A percentile compares a stretch with the other conserved stretches of the same genome.
These are phyloP conservation scores for Dasypogon diadema DNA, from an alignment of 2,888 invertebrate genomes.

Conservation along the genomic window DNA sequence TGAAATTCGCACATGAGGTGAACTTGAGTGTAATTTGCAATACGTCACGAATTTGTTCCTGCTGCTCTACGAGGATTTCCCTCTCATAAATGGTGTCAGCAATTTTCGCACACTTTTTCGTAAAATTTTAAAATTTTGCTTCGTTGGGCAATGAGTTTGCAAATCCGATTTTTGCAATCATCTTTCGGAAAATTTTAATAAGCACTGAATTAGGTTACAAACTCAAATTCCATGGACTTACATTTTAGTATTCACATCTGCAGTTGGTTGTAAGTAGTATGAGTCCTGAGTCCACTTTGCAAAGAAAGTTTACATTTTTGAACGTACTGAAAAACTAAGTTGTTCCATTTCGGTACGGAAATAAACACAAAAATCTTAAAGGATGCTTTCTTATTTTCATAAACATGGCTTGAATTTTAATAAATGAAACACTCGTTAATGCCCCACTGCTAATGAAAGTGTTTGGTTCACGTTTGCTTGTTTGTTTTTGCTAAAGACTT, in stretches of 20 bases:
- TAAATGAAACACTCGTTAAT: conserved; percentile 30
- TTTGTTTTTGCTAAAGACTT: conserved; percentile 21
- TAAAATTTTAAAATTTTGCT: no score
- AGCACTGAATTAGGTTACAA: neutral
- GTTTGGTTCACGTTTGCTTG: conserved; percentile 18
- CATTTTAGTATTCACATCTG: neutral
- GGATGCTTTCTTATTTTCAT: conserved; percentile 12
- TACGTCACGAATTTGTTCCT: conserved; percentile 19
- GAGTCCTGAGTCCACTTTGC: neutral
- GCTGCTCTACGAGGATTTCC: neutral
- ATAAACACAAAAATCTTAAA: neutral
- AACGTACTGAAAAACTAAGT: neutral
- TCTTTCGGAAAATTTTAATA: neutral
- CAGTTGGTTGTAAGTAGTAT: no score
- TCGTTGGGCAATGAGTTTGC: neutral
- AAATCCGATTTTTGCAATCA: neutral
- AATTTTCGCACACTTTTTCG: neutral
- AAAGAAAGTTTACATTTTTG: conserved; percentile 4
- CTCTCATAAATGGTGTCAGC: neutral
- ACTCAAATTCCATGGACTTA: no score
- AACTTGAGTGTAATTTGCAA: conserved; percentile 20
- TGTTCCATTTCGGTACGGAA: neutral
- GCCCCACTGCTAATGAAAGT: conserved; percentile 15
- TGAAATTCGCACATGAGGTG: neutral
- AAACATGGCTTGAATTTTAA: conserved; percentile 27